These are phyloP conservation scores for Nematolebias whitei DNA, from an alignment of 2,113 vertebrate genomes.

Conservation along the genomic window DNA sequence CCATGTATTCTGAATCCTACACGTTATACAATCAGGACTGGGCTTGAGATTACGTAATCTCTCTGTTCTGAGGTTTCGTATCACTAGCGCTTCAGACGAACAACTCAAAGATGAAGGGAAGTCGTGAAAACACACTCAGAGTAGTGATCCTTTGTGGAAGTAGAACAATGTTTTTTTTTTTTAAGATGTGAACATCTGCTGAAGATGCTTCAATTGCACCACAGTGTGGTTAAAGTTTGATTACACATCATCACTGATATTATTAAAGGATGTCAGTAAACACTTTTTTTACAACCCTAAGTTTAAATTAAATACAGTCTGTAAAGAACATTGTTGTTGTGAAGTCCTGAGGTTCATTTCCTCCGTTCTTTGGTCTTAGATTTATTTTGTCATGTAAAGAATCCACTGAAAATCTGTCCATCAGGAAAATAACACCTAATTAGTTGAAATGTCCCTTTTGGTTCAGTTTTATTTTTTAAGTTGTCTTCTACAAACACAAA, in stretches of 20 bases:
- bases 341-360: too few species aligned
- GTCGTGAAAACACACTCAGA: slow-evolving; percentile 9
- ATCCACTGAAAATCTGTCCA: too few species aligned
- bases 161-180: slow-evolving; percentile 14
- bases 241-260: not conserved
- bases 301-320: too few species aligned
- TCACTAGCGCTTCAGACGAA: not conserved
- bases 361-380: too few species aligned
- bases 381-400: too few species aligned
- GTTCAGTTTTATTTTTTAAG: too few species aligned
- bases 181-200: slow-evolving; percentile 32
- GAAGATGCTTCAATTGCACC: slow-evolving; percentile 49
- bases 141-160: slow-evolving; percentile 15
- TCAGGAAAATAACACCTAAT: too few species aligned
- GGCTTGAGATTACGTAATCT: slow-evolving; percentile 59
- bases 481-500: too few species aligned
- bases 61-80: not conserved
- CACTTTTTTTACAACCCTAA: too few species aligned
- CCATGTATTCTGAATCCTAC: slow-evolving; percentile 11
- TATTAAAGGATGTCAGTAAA: too few species aligned
- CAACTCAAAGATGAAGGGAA: not conserved
- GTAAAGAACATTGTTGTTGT: too few species aligned
- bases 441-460: too few species aligned
- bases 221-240: slow-evolving; percentile 51
- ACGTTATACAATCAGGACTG: slow-evolving; percentile 61